Evolutionary conservation across 2,113 vertebrate genomes (phyloP), one percentile per base, ranked within the genome.

Genomic region (Saiga tatarica): DNA sequence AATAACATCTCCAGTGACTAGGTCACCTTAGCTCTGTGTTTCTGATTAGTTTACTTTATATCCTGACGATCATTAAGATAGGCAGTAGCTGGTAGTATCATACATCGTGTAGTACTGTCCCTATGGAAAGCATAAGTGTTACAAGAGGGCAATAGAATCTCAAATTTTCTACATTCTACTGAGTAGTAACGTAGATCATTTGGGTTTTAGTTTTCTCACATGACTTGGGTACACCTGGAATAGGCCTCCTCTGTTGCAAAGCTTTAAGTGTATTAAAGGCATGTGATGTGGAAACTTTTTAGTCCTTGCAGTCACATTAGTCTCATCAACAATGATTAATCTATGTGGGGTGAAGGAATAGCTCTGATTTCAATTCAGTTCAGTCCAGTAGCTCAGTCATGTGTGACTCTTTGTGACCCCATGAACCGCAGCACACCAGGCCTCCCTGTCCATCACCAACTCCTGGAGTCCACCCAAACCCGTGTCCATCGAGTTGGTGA

Each of bases 311-410:
- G 50, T 83, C 33, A 71, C 57, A 71, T 91, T 96, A 96, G 81
- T 92, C 90, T 91, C 39, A 26, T 79, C 71, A 95, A 78, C 89
- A 97, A 94, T 97, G 82, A 97, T 95, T 97, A 96, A 96, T 85
- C 91, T 84, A 45, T 14, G 30, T 45, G 93, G 39, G 50, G 55
- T 16, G 30, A 91, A 45, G 89, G 93, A 92, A 97, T 84, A 45
- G 30, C 50, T 95, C 81, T 88, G 53, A 16, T 79, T 88, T 91
- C 60, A 64, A 0, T 64, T 64, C 60, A 62, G 60, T 62, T 60
- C 59, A 30, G 59, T 62, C 16, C 60, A 33, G 60, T 62, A 0
- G 14, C 28, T 64, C 60, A 16, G 30, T 64, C 13, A 0, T 64
- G 30, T 64, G 30, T 0, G 0, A 33, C 60, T 64, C 30, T 64